Conservation (phyloP, 2,113 vertebrate species). For the Campylomormyrus tamandua region DNA sequence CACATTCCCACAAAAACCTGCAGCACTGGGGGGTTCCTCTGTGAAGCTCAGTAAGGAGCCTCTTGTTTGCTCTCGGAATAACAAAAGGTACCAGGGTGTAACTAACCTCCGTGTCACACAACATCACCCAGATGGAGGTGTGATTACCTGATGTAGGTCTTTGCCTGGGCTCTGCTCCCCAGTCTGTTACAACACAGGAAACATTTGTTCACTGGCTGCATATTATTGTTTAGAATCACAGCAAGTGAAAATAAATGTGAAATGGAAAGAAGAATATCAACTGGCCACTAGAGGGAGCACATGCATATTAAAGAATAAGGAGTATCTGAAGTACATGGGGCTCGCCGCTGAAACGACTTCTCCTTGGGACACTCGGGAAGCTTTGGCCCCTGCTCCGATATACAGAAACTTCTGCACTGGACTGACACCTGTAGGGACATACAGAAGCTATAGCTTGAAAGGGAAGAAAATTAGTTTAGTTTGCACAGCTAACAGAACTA, state of each 20-base stretch:
- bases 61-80: not conserved
- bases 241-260: not conserved
- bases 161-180: not conserved
- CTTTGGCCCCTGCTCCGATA: constrained; percentile 20
- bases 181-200: not conserved
- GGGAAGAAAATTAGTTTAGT: not conserved
- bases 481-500: not conserved
- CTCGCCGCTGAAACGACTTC: not conserved
- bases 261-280: not conserved
- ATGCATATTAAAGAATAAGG: too few relatives aligned
- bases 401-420: constrained; percentile 33
- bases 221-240: not conserved
- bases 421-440: constrained; percentile 27
- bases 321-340: not conserved
- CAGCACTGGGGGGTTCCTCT: not conserved
- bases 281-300: constrained; percentile 2
- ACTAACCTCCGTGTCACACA: not conserved
- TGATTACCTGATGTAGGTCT: not conserved
- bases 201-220: not conserved
- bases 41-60: not conserved
- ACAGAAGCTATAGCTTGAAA: not conserved
- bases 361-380: not conserved
- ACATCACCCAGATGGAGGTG: not conserved
- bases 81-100: not conserved
- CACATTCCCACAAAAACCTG: not conserved